Conservation (phyloP, 2,797 vertebrate species). For the Syngnathus rostellatus region DNA sequence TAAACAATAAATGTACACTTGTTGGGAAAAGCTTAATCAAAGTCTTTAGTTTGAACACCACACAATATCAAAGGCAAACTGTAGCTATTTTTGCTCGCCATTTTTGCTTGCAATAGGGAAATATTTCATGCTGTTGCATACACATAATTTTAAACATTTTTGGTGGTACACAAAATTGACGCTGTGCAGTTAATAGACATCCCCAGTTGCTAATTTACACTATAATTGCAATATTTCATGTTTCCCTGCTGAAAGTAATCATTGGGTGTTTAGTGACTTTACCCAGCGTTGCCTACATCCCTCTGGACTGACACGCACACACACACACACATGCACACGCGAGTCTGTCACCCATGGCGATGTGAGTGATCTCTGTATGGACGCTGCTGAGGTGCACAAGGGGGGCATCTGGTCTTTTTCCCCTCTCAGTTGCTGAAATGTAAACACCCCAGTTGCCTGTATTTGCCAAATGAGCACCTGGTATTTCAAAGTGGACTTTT, state of each 20-base stretch:
- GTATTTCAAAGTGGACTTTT: conserved; percentile 68
- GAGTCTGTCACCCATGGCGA: conserved; percentile 56
- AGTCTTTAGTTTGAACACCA: neutral
- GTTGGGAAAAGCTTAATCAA: neutral
- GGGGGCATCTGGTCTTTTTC: conserved; percentile 70
- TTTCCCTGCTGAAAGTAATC: conserved; percentile 38
- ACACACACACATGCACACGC: conserved; percentile 36
- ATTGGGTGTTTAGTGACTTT: conserved; percentile 57
- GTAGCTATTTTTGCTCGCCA: neutral
- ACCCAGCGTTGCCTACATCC: conserved; percentile 29
- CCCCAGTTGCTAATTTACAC: conserved; percentile 30
- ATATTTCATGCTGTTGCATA: neutral
- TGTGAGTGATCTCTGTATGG: conserved; percentile 62
- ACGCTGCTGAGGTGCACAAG: conserved; percentile 52
- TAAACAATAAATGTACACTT: neutral
- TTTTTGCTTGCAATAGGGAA: neutral
- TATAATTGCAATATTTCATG: conserved; percentile 43
- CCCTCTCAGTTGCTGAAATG: conserved; percentile 65
- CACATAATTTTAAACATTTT: conserved; percentile 14
- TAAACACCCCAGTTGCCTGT: conserved; percentile 69
- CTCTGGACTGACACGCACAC: conserved; percentile 12
- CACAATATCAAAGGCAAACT: neutral
- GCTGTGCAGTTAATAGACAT: conserved; percentile 32
- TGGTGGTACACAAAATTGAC: conserved; percentile 10
- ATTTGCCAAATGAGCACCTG: conserved; percentile 70